phyloP scores from a whole-genome alignment of 1,140 invertebrate species.

The Phocides pigmalion region DNA sequence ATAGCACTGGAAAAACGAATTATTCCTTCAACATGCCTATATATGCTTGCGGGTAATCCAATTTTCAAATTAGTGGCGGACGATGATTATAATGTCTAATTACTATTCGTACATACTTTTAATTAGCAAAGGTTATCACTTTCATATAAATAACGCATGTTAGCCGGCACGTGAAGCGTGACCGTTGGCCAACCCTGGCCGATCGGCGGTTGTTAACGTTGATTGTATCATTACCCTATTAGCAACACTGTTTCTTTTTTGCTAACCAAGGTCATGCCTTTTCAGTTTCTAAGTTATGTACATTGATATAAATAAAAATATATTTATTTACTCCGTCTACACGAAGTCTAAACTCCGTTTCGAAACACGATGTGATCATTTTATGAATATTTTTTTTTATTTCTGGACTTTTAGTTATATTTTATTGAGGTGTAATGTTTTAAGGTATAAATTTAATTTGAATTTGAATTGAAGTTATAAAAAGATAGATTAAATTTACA shows the following conservation, averaged over 20 bases:
- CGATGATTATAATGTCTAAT: slow-evolving; percentile 12
- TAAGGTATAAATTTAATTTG: no score
- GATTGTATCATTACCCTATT: slow-evolving; percentile 47
- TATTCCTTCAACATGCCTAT: no score
- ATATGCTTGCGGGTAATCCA: not conserved
- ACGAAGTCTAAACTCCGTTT: no score
- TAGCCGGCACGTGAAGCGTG: slow-evolving; percentile 49
- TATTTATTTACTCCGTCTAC: no score
- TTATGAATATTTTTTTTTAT: no score
- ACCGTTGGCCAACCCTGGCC: slow-evolving; percentile 57
- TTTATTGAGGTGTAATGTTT: no score
- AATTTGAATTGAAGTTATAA: no score
- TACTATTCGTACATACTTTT: slow-evolving; percentile 1
- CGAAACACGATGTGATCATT: no score
- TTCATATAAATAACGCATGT: slow-evolving; percentile 44
- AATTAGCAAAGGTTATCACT: slow-evolving; percentile 39
- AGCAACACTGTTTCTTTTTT: slow-evolving; percentile 39
- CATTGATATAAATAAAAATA: not conserved
- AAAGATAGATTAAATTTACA: no score
- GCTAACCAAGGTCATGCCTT: slow-evolving; percentile 35
- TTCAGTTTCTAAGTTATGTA: slow-evolving; percentile 31
- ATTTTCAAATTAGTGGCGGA: not conserved
- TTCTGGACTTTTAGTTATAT: no score
- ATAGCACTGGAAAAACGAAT: no score
- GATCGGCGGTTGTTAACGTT: slow-evolving; percentile 37